Evolutionary conservation across 2,888 invertebrate genomes (phyloP), one percentile per base, ranked within the genome.

Genomic region (Dryococelus australis): DNA sequence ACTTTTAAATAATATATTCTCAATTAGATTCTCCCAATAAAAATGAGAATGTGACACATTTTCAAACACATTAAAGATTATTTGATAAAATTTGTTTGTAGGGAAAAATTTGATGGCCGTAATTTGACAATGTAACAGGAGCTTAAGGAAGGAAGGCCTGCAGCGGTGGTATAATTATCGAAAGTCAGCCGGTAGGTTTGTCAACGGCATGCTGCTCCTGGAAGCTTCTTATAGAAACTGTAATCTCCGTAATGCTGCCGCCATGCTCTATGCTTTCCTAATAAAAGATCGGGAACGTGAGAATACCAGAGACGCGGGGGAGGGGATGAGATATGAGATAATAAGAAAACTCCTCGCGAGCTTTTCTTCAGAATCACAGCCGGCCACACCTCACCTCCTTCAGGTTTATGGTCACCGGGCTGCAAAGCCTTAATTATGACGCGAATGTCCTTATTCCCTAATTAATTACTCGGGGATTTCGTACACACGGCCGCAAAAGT

Each of bases 401-500:
- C 83, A 35, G 43, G 83, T 83, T 83, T 83, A 83, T 83, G 83
- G 83, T 83, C 83, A 83, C 83, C 83, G 26, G 83, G 35, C 35
- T 27, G 83, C 43, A 83, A 83, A 83, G 28, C 83, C 83, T 83
- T 83, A 83, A 83, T 83, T 83, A 83, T 83, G 83, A 83, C 83
- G 43, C 35, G 83, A 83, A 83, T 83, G 83, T 83, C 83, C 43
- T 83, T 83, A 83, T 83, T 43, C 83, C 83, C 43, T 83, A 83
- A 83, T 83, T 83, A 83, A 83, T 83, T 83, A 83, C 83, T 35
- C 83, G 83, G 83, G 80, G 83, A 83, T 83, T 83, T 83, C 35
- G 83, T 83, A 83, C 83, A 83, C 83, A 43, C 43, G 28, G 35
- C 83, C 43, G 28, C 83, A 35, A 83, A 83, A 83, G 83, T 83